These are phyloP conservation scores for Pseudomyrmex concolor DNA, from an alignment of 1,140 invertebrate genomes.

Conservation along the genomic window DNA sequence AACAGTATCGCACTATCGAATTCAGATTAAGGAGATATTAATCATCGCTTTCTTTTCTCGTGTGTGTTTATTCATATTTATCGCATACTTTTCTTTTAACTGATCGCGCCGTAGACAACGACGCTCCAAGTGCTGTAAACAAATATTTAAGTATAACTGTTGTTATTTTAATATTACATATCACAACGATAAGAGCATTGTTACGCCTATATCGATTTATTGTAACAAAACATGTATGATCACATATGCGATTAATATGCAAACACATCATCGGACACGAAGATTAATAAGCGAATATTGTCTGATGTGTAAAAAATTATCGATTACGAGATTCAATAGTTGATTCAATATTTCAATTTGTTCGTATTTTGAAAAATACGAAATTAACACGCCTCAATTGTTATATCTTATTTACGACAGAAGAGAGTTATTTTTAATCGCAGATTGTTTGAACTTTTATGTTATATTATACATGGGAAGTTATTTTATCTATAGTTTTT, in stretches of 20 bases:
- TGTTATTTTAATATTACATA: constrained; percentile 9
- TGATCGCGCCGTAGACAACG: constrained; percentile 19
- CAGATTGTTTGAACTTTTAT: too few relatives aligned
- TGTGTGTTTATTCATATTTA: constrained; percentile 51
- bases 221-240: neutral
- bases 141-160: constrained; percentile 43
- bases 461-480: too few relatives aligned
- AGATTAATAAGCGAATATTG: neutral
- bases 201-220: neutral
- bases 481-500: too few relatives aligned
- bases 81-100: constrained; percentile 15
- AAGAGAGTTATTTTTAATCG: too few relatives aligned
- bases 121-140: constrained; percentile 18
- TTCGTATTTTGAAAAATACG: too few relatives aligned
- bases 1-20: constrained; percentile 10
- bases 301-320: constrained; percentile 6
- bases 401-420: too few relatives aligned
- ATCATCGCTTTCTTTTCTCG: neutral
- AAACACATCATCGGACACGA: neutral
- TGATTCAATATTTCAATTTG: too few relatives aligned
- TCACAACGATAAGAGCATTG: neutral
- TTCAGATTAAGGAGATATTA: constrained; percentile 41
- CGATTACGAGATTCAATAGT: neutral
- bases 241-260: neutral
- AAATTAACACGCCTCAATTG: too few relatives aligned